A percentile compares a stretch with the other conserved stretches of the same genome.
Conservation (phyloP, 2,113 vertebrate genomes). For the Puma concolor region DNA sequence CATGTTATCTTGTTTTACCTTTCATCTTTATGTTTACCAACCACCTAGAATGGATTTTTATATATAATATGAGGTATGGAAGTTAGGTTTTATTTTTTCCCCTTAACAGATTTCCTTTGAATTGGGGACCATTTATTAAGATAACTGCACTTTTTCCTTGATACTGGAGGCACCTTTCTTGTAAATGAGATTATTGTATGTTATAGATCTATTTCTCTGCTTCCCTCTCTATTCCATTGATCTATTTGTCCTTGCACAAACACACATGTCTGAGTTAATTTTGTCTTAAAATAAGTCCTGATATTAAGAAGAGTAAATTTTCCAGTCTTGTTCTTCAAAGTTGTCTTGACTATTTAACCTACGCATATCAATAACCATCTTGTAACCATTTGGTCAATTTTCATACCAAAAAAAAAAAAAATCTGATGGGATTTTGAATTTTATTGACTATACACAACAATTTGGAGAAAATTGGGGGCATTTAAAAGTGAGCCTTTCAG, state of each 20-base stretch:
- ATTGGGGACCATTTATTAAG: background rate
- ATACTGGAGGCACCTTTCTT: background rate
- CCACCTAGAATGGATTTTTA: background rate
- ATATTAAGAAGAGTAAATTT: background rate
- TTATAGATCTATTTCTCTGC: background rate
- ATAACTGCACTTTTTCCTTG: background rate
- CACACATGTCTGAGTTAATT: background rate
- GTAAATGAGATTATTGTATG: background rate
- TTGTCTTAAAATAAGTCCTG: background rate
- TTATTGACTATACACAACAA: background rate
- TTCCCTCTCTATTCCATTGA: background rate
- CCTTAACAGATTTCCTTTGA: background rate
- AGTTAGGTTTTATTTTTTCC: background rate
- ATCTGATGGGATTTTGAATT: background rate
- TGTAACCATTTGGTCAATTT: background rate
- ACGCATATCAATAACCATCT: background rate
- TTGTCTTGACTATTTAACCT: background rate
- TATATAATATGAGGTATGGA: background rate
- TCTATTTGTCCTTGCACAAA: background rate
- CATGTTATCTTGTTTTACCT: background rate
- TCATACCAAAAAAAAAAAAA: background rate
- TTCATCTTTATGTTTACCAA: background rate
- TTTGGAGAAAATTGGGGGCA: background rate
- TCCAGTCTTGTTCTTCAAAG: background rate
- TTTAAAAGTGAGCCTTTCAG: background rate